Base-by-base conservation (phyloP, 2,797 vertebrate genomes). In the Melanogrammus aeglefinus region DNA sequence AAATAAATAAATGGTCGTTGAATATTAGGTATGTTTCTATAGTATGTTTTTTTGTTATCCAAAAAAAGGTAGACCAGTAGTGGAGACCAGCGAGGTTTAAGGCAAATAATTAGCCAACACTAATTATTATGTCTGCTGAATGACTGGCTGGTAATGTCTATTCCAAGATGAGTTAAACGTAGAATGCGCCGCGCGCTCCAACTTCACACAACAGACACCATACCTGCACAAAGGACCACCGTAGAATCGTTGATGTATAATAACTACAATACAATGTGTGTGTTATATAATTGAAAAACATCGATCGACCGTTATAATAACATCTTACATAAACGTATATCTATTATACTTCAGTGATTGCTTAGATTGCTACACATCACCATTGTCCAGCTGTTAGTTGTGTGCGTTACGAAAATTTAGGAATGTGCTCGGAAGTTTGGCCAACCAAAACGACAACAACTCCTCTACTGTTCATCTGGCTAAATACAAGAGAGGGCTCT, bases 361-460 rank as follows among this genome's bases (percentile, higher is more conserved):
- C 35, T 36, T 36, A 36, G 6, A 36, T 36, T 7, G 27, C 24
- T 72, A 16, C 70, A n/a, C n/a, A n/a, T 57, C 21, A 57, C 6
- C 6, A 57, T 18, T 57, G 47, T 7, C 47, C n/a, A 57, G 16
- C n/a, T 57, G 18, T 18, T n/a, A 57, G 47, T 18, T 18, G 21
- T 18, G 16, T 57, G 47, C 16, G 7, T 57, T 70, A 24, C 63
- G 21, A 66, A 27, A 66, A 66, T 66, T 3, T n/a, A n/a, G 1
- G 18, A 2, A n/a, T 21, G 63, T 10, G 27, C 21, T n/a, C n/a
- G 6, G 18, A 27, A 66, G n/a, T 71, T 16, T 18, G 81, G 77
- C 94, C 94, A 94, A 95, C 93, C 90, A 90, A 44, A n/a, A 66
- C 78, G 76, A 33, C 82, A 94, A 92, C 95, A 95, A 90, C 91